These are phyloP conservation scores for Psococerastis gibbosa DNA, from an alignment of 2,888 invertebrate genomes.

Conservation along the genomic window DNA sequence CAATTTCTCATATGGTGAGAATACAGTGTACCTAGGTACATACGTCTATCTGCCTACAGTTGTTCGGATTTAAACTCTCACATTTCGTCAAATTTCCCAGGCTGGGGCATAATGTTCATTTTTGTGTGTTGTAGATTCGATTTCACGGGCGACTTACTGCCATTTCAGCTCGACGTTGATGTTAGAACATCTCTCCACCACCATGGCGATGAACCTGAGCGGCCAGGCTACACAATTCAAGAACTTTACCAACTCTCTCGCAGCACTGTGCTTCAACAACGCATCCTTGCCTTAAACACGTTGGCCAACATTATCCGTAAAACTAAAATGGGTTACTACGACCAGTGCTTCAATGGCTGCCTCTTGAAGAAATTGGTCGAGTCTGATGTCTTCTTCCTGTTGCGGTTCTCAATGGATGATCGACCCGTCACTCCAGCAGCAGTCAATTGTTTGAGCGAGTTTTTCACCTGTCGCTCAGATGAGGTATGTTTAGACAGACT, in stretches of 20 bases:
- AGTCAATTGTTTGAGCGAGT: constrained; percentile 50
- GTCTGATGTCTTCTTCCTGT: constrained; percentile 54
- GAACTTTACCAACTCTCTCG: constrained; percentile 65
- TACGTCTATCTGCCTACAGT: too few relatives aligned
- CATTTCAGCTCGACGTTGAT: constrained; percentile 1
- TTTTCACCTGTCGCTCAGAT: constrained; percentile 59
- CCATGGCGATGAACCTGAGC: constrained; percentile 80
- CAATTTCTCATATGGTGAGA: too few relatives aligned
- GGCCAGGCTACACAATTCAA: constrained; percentile 78
- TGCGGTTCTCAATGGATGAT: constrained; percentile 76
- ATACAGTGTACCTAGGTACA: too few relatives aligned
- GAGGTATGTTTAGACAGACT: constrained; percentile 53
- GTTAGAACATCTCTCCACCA: constrained; percentile 42
- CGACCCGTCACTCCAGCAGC: constrained; percentile 54
- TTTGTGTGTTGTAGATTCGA: too few relatives aligned
- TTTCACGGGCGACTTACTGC: constrained; percentile 37
- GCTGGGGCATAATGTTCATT: too few relatives aligned
- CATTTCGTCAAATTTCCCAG: too few relatives aligned
- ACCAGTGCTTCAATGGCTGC: constrained; percentile 52
- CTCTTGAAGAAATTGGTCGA: constrained; percentile 34
- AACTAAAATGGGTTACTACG: constrained; percentile 31
- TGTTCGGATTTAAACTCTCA: too few relatives aligned
- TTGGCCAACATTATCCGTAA: constrained; percentile 53
- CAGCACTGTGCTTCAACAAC: constrained; percentile 58
- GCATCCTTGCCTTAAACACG: constrained; percentile 57